phyloP scores from a whole-genome alignment of 2,888 invertebrate species.

The Dryadula phaetusa region DNA sequence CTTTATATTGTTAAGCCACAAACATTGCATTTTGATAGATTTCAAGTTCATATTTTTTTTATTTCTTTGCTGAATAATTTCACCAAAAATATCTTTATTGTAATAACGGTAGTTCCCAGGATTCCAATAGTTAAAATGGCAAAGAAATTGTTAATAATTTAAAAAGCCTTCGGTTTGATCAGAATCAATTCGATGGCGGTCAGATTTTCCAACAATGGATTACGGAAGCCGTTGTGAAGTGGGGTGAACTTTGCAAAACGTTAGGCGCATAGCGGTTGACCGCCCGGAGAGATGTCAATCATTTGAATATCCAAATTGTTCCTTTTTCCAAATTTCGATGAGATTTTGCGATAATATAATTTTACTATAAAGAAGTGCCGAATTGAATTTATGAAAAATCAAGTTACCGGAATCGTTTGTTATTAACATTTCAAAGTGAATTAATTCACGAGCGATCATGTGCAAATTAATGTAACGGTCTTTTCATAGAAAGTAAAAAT shows the following conservation, averaged over 20 bases:
- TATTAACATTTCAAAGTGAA: conserved; percentile 51
- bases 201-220: conserved; percentile 68
- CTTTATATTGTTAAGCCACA: not conserved
- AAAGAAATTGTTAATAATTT: conserved; percentile 64
- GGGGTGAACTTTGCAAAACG: conserved; percentile 57
- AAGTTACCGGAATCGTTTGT: conserved; percentile 55
- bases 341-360: conserved; percentile 76
- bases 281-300: conserved; percentile 83
- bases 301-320: conserved; percentile 80
- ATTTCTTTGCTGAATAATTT: not conserved
- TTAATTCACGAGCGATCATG: conserved; percentile 62
- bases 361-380: conserved; percentile 71
- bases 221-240: conserved; percentile 59
- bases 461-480: conserved; percentile 74
- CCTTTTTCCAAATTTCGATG: conserved; percentile 69
- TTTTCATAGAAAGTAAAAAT: conserved; percentile 54
- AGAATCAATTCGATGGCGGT: conserved; percentile 74
- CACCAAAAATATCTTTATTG: conserved; percentile 14
- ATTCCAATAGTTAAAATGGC: conserved; percentile 54
- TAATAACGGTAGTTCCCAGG: conserved; percentile 70
- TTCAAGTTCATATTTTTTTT: not conserved
- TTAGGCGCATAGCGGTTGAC: conserved; percentile 60
- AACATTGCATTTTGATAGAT: not conserved
- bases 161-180: conserved; percentile 73
- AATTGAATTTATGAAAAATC: conserved; percentile 70